A percentile compares a stretch with the other conserved stretches of the same genome.
Conservation (phyloP, 2,113 vertebrate species). For the Mirounga angustirostris region DNA sequence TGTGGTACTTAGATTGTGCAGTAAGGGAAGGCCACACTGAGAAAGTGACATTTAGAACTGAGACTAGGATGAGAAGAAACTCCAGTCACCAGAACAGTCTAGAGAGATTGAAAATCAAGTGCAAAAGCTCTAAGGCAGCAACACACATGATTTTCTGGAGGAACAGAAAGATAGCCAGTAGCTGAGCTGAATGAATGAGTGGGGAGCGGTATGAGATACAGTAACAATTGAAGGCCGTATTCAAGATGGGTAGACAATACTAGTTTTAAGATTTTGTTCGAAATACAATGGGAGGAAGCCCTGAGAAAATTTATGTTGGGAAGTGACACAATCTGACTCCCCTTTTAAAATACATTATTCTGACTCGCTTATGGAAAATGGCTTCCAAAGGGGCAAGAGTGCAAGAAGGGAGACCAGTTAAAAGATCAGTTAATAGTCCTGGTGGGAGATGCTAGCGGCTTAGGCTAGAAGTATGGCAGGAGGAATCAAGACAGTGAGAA, state of each 20-base stretch:
- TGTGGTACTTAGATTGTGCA: background rate
- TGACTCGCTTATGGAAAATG: background rate
- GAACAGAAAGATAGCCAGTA: background rate
- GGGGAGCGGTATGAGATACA: rapidly evolving
- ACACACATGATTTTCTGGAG: background rate
- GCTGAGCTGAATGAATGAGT: background rate
- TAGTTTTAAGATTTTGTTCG: background rate
- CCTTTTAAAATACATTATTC: background rate
- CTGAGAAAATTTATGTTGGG: background rate
- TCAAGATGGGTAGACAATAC: background rate
- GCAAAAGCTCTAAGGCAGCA: background rate
- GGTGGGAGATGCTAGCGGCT: background rate
- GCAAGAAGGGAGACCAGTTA: background rate
- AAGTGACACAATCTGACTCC: background rate
- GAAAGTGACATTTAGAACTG: background rate
- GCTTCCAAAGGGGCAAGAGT: background rate
- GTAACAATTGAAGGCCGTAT: background rate
- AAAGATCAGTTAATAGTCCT: background rate
- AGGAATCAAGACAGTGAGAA: background rate
- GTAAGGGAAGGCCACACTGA: background rate
- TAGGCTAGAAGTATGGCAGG: background rate
- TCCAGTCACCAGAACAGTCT: background rate
- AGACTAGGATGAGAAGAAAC: background rate
- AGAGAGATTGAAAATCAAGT: background rate
- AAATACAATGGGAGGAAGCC: background rate